phyloP scores from a whole-genome alignment of 2,113 vertebrate species.

The Orycteropus afer region DNA sequence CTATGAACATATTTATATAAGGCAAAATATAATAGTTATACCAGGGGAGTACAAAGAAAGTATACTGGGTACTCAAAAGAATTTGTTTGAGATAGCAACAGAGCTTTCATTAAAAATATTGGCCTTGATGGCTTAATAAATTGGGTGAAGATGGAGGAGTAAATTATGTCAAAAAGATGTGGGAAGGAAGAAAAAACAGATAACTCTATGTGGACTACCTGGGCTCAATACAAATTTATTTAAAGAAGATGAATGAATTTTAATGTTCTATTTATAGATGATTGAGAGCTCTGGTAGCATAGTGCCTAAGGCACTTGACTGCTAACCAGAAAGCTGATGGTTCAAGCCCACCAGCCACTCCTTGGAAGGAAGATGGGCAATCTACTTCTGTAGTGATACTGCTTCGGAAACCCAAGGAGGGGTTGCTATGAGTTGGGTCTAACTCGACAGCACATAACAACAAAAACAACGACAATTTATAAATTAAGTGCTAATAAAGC shows the following conservation, averaged over 20 bases:
- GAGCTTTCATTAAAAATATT: neutral
- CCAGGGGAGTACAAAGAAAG: neutral
- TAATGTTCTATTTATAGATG: neutral
- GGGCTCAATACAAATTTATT: conserved; percentile 5
- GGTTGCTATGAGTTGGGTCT: too few relatives aligned
- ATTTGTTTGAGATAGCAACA: neutral
- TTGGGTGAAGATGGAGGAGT: neutral
- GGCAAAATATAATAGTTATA: neutral
- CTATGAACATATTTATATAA: neutral
- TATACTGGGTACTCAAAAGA: neutral
- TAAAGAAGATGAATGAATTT: neutral
- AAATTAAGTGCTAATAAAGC: neutral
- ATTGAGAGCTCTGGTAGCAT: too few relatives aligned
- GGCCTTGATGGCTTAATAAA: neutral
- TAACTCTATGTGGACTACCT: neutral
- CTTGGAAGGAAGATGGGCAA: too few relatives aligned
- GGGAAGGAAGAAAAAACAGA: neutral
- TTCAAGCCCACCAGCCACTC: too few relatives aligned
- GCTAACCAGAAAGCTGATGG: too few relatives aligned
- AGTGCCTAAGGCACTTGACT: too few relatives aligned
- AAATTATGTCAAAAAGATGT: neutral
- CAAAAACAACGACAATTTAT: too few relatives aligned
- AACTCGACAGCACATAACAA: too few relatives aligned
- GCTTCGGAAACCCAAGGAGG: too few relatives aligned
- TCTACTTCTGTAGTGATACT: too few relatives aligned